These are phyloP conservation scores for Brachionus asplanchnoidis DNA, from an alignment of 1,140 invertebrate species.

Conservation along the genomic window DNA sequence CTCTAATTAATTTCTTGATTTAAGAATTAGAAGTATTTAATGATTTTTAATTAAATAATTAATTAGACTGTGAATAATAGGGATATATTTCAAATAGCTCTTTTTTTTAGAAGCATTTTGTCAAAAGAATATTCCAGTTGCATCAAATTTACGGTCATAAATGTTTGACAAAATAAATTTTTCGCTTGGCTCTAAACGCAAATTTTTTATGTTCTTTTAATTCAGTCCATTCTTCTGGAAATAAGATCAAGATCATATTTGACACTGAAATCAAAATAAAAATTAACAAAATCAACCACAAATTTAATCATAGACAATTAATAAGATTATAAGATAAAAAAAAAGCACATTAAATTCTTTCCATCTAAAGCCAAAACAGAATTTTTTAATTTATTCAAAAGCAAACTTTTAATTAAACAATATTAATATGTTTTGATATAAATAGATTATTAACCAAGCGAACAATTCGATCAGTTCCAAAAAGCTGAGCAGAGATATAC, in stretches of 20 bases:
- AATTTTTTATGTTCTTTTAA: neutral
- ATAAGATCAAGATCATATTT: neutral
- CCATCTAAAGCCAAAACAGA: too few species aligned
- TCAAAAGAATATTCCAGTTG: neutral
- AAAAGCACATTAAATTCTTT: neutral
- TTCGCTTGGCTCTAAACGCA: neutral
- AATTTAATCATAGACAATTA: neutral
- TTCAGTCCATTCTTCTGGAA: neutral
- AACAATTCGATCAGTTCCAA: conserved; percentile 13
- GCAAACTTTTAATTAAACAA: neutral
- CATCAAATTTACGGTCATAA: conserved; percentile 36
- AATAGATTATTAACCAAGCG: neutral
- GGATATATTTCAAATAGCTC: conserved; percentile 1
- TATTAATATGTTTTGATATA: neutral
- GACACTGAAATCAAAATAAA: neutral
- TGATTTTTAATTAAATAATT: conserved; percentile 34
- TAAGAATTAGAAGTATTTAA: conserved; percentile 28
- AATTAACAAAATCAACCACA: neutral
- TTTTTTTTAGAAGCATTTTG: neutral
- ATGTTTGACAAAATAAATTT: conserved; percentile 15
- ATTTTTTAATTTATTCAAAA: too few species aligned
- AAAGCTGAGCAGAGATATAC: conserved; percentile 12
- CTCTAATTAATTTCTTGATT: conserved; percentile 22
- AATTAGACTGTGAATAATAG: conserved; percentile 39
- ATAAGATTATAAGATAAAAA: neutral